Evolutionary conservation across 1,140 invertebrate genomes (phyloP), one percentile per base, ranked within the genome.

Genomic region (Ctenoplectra terminalis): DNA sequence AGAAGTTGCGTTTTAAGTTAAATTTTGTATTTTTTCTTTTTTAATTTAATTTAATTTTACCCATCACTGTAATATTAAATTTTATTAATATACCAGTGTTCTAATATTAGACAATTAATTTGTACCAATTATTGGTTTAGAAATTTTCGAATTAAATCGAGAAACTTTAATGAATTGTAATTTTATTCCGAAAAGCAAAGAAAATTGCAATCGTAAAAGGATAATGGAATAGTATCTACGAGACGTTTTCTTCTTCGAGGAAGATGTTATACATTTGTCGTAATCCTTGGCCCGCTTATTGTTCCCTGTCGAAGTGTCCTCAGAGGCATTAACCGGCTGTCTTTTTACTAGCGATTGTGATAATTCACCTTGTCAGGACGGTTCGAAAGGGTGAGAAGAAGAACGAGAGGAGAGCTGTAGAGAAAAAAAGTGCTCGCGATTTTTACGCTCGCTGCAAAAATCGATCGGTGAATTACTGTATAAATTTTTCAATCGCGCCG

Each of bases 401-500:
- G 29, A 34, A 37, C 9, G 9, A 23, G 20, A n/a, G 23, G 3
- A 15, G n/a, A 26, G 26, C 11, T n/a, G n/a, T n/a, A n/a, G n/a
- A n/a, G n/a, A n/a, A n/a, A n/a, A 15, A 73, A 60, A 31, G n/a
- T 2, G n/a, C 1, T 31, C 29, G 20, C 20, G 20, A 52, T 54
- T 54, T n/a, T 66, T 31, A n/a, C n/a, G 26, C 9, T n/a, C 2
- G 2, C 2, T 9, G 52, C 29, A 52, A 69, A 58, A 60, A 50
- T 66, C 64, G 52, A 77, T 48, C 11, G 13, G 0, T 1, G 75
- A 17, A 77, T 77, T 43, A 23, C 29, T 20, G 15, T 26, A 40
- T 69, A 69, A 77, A 77, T 69, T 69, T 69, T 60, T 69, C 75
- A 13, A 58, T 77, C 52, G 8, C 20, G n/a, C 6, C 7, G 34